Conservation (phyloP, 1,140 invertebrate genomes). For the Neodiprion lecontei region DNA sequence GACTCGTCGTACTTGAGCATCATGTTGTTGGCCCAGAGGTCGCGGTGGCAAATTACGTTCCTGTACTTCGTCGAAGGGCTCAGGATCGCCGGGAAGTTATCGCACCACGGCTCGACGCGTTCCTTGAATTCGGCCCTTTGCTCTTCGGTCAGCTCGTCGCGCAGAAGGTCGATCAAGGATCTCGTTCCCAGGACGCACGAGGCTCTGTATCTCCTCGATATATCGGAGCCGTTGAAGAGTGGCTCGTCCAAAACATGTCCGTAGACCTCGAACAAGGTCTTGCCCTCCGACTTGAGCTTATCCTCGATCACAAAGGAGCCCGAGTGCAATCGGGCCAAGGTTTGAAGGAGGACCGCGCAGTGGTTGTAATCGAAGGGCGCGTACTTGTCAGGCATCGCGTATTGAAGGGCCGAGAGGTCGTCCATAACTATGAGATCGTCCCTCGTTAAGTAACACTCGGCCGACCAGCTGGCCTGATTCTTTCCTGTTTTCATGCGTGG, state of each 20-base stretch:
- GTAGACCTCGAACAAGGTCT: slow-evolving; percentile 56
- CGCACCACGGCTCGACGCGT: slow-evolving; percentile 27
- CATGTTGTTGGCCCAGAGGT: slow-evolving; percentile 73
- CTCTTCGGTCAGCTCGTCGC: slow-evolving; percentile 25
- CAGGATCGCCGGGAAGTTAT: slow-evolving; percentile 45
- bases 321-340: slow-evolving; percentile 66
- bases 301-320: slow-evolving; percentile 64
- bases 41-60: slow-evolving; percentile 69
- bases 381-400: slow-evolving; percentile 59
- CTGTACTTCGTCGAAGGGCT: slow-evolving; percentile 59
- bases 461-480: slow-evolving; percentile 45
- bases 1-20: slow-evolving; percentile 65
- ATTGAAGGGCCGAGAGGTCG: slow-evolving; percentile 62
- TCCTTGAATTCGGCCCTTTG: slow-evolving; percentile 30
- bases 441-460: slow-evolving; percentile 60
- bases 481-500: slow-evolving; percentile 47
- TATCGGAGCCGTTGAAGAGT: slow-evolving; percentile 43
- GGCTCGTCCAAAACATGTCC: slow-evolving; percentile 59
- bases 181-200: slow-evolving; percentile 32
- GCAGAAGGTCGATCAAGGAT: slow-evolving; percentile 43
- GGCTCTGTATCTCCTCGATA: not conserved
- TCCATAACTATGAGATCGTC: slow-evolving; percentile 60
- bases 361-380: slow-evolving; percentile 62
- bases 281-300: slow-evolving; percentile 45
- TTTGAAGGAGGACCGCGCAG: slow-evolving; percentile 58